Evolutionary conservation across 37 sponge, comb jelly and placozoan species (phyloP).

Genomic region (Bolinopsis microptera): DNA sequence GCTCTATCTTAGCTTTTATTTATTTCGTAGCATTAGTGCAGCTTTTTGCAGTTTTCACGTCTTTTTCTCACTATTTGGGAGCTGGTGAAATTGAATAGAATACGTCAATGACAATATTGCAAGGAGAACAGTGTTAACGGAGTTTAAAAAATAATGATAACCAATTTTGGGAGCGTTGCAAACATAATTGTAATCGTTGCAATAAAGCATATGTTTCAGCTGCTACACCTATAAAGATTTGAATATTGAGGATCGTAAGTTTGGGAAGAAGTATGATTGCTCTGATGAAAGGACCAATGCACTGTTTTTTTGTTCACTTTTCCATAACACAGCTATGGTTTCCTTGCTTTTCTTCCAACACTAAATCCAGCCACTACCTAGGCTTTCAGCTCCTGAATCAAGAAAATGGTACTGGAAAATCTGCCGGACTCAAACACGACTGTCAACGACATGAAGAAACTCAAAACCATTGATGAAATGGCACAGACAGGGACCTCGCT

Average conservation of each 20-base stretch:
- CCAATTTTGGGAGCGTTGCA: neutral
- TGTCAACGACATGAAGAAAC: too few relatives aligned
- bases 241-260: neutral
- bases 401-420: neutral
- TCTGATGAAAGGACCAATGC: neutral
- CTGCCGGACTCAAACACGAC: too few relatives aligned
- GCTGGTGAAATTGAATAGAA: neutral
- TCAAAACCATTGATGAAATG: too few relatives aligned
- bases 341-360: neutral
- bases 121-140: neutral
- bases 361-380: neutral
- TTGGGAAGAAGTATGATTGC: neutral
- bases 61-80: neutral
- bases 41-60: neutral
- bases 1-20: neutral
- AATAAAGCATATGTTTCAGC: neutral
- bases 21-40: neutral
- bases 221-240: neutral
- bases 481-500: too few relatives aligned
- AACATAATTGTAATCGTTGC: neutral
- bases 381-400: neutral
- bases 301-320: too few relatives aligned
- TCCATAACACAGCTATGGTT: neutral
- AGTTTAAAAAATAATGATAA: neutral
- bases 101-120: neutral